A percentile compares a stretch with the other conserved stretches of the same genome.
These are phyloP conservation scores for Piprites chloris DNA, from an alignment of 2,113 vertebrate species.

Conservation along the genomic window DNA sequence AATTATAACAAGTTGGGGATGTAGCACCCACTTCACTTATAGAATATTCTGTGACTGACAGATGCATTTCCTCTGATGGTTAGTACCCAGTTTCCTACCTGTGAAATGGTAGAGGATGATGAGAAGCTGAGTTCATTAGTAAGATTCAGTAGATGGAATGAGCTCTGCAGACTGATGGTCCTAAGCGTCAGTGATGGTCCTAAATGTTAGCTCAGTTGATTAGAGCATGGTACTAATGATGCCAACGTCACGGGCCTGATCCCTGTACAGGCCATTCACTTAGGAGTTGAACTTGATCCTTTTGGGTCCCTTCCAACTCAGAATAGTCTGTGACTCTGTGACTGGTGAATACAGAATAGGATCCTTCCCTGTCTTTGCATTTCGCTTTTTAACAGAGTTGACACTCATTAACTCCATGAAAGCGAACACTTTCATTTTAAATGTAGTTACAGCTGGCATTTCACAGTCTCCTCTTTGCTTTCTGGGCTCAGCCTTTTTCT, in stretches of 20 bases:
- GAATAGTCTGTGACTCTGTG: neutral
- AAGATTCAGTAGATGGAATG: neutral
- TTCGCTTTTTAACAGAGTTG: neutral
- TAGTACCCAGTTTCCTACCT: neutral
- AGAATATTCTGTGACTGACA: neutral
- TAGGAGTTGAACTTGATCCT: neutral
- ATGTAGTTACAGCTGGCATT: neutral
- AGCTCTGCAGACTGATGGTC: neutral
- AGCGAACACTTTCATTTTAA: neutral
- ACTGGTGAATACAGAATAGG: neutral
- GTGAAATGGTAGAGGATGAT: neutral
- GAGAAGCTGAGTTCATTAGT: neutral
- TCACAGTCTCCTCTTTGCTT: neutral
- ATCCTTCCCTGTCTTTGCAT: neutral
- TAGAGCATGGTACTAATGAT: neutral
- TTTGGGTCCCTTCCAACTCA: neutral
- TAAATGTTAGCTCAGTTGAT: neutral
- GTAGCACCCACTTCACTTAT: neutral
- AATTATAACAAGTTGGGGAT: neutral
- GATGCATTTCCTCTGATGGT: neutral
- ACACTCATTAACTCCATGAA: neutral
- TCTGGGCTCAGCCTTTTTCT: neutral
- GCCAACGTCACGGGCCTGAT: neutral
- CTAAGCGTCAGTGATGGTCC: neutral
- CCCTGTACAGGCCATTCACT: neutral